A percentile compares a stretch with the other conserved stretches of the same genome.
Evolutionary conservation across 35 echinoderm and acorn worm species (phyloP).

Genomic region (Ophiothrix spiculata): DNA sequence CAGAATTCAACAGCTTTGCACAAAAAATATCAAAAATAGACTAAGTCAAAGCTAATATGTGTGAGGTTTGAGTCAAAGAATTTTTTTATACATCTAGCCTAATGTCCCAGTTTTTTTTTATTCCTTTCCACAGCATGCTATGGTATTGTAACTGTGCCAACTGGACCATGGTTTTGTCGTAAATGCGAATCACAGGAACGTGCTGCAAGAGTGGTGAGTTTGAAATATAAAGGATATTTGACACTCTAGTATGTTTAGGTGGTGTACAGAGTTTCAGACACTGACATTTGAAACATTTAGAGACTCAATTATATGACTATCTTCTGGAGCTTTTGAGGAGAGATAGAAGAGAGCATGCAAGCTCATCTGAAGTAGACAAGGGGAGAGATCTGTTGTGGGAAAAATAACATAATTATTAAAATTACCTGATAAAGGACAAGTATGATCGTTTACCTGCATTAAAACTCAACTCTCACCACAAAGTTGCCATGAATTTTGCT

Average conservation of each 20-base stretch:
- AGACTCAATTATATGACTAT: neutral
- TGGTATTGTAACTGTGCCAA: slow-evolving; percentile 96
- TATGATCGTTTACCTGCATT: too few relatives aligned
- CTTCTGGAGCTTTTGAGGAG: neutral
- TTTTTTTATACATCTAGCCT: too few relatives aligned
- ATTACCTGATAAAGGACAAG: too few relatives aligned
- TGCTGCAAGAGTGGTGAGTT: slow-evolving; percentile 94
- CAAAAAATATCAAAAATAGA: too few relatives aligned
- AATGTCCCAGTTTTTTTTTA: too few relatives aligned
- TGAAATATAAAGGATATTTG: neutral
- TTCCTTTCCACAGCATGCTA: slow-evolving; percentile 98
- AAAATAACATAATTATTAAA: neutral
- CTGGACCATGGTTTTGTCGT: slow-evolving; percentile 98
- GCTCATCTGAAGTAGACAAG: neutral
- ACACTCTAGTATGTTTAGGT: neutral
- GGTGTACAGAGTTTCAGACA: neutral
- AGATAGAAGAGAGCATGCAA: neutral
- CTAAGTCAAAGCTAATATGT: too few relatives aligned
- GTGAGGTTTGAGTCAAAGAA: too few relatives aligned
- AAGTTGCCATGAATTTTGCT: too few relatives aligned
- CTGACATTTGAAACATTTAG: neutral
- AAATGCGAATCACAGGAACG: slow-evolving; percentile 99
- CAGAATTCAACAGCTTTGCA: too few relatives aligned
- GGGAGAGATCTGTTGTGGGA: neutral
- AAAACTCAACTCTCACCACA: too few relatives aligned